Evolutionary conservation across 2,888 invertebrate species (phyloP), one percentile per base, ranked within the genome.

Genomic region (Thymelicus lineola): DNA sequence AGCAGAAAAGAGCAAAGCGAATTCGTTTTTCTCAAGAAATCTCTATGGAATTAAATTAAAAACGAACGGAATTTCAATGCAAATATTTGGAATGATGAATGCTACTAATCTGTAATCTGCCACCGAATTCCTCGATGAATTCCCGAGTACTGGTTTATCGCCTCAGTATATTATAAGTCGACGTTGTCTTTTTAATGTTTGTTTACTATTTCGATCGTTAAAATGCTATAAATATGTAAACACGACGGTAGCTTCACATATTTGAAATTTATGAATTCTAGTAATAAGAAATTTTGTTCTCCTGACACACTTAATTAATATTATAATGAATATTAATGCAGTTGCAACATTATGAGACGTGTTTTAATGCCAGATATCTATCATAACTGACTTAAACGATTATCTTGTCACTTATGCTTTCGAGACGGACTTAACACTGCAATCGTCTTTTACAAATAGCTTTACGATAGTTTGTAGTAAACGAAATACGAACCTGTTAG

Each of bases 21-120:
- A 45, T 58, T 28, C 57, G 36, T 68, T 62, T 59, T 81, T 87
- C 81, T 79, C 81, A 71, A 83, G 86, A 89, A 90, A 82, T 83
- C 81, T 81, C 74, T 81, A 82, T 83, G 83, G 77, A 75, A 73
- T 77, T 79, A 73, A 76, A 85, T 86, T 81, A 82, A 85, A n/a
- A 82, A 80, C 86, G 73, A 77, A 79, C 75, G 85, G 86, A 76
- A 88, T 88, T 84, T 81, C 77, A 77, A 88, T 86, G 83, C 83
- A 83, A 85, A 86, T 86, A 82, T 85, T 81, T 76, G 73, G 78
- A 85, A 87, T 90, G 91, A 91, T 89, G 82, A 86, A 91, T 89
- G 82, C 72, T 72, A 78, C 73, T 87, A 88, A 92, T 92, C 92
- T 89, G 79, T 76, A 87, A 93, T 92, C 92, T 90, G 93, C 93